phyloP scores from a whole-genome alignment of 1,140 invertebrate species.

The Atta cephalotes region DNA sequence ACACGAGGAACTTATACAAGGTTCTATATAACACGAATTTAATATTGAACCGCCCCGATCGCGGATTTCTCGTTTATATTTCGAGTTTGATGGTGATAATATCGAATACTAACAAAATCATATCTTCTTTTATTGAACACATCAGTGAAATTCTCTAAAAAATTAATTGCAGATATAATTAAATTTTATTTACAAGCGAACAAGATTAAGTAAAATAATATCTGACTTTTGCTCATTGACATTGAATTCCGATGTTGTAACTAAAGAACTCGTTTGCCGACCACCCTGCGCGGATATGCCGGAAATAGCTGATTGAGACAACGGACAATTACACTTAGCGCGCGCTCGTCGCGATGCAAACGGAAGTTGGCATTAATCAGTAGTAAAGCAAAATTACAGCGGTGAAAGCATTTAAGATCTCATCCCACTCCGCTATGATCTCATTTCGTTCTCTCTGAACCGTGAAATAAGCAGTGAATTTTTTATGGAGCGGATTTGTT shows the following conservation, averaged over 20 bases:
- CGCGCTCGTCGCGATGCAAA: conserved; percentile 39
- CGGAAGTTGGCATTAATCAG: conserved; percentile 24
- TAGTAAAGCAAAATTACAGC: conserved; percentile 43
- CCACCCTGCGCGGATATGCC: conserved; percentile 32
- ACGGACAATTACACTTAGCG: conserved; percentile 68
- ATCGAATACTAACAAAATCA: neutral
- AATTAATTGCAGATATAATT: conserved; percentile 17
- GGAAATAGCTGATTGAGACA: conserved; percentile 64
- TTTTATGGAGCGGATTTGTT: conserved; percentile 56
- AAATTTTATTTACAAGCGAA: neutral
- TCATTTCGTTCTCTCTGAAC: conserved; percentile 44
- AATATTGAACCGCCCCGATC: neutral
- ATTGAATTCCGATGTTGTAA: neutral
- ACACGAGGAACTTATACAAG: conserved; percentile 35
- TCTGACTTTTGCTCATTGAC: neutral
- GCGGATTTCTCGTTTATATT: neutral
- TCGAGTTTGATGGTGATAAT: conserved; percentile 4
- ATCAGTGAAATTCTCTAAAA: neutral
- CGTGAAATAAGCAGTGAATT: conserved; percentile 50
- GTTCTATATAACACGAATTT: conserved; percentile 33
- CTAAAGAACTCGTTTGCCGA: conserved; percentile 20
- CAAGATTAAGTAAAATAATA: neutral
- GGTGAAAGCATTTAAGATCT: neutral
- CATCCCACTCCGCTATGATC: conserved; percentile 20
- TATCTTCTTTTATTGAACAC: neutral